Evolutionary conservation across 2,113 vertebrate genomes (phyloP).

Genomic region (Thamnaconus septentrionalis): DNA sequence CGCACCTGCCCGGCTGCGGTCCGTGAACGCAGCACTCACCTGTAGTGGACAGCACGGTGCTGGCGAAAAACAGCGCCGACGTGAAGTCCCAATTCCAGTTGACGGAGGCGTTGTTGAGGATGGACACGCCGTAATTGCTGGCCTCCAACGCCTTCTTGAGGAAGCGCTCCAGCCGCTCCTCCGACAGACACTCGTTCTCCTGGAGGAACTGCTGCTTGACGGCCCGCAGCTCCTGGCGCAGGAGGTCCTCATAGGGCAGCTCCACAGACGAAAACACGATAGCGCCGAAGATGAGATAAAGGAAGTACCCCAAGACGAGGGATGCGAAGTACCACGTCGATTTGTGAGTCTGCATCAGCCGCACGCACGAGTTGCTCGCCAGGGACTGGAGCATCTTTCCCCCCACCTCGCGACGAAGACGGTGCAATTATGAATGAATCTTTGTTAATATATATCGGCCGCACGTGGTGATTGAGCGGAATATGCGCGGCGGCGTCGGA

Average conservation of each 20-base stretch:
- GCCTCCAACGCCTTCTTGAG: constrained; percentile 86
- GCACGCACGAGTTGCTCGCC: constrained; percentile 86
- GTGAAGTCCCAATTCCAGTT: constrained; percentile 99
- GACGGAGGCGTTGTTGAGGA: constrained; percentile 88
- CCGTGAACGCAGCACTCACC: constrained; percentile 69
- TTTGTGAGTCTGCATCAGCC: constrained; percentile 87
- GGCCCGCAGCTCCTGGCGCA: constrained; percentile 86
- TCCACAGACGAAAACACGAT: constrained; percentile 96
- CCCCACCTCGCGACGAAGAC: no score
- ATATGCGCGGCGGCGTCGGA: not conserved
- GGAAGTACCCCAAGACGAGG: constrained; percentile 85
- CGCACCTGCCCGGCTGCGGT: not conserved
- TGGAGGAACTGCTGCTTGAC: constrained; percentile 86
- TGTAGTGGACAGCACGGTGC: constrained; percentile 95
- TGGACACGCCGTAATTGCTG: constrained; percentile 94
- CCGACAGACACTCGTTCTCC: constrained; percentile 86
- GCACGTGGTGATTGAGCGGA: not conserved
- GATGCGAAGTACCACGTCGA: constrained; percentile 89
- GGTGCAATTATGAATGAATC: no score
- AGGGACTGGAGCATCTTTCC: constrained; percentile 90
- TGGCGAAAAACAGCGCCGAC: constrained; percentile 93
- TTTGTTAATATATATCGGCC: not conserved
- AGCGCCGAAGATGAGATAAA: constrained; percentile 93
- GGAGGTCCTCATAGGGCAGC: constrained; percentile 89
- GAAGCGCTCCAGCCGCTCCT: constrained; percentile 87